Conservation (phyloP, 2,113 vertebrate species). For the Heptranchias perlo region DNA sequence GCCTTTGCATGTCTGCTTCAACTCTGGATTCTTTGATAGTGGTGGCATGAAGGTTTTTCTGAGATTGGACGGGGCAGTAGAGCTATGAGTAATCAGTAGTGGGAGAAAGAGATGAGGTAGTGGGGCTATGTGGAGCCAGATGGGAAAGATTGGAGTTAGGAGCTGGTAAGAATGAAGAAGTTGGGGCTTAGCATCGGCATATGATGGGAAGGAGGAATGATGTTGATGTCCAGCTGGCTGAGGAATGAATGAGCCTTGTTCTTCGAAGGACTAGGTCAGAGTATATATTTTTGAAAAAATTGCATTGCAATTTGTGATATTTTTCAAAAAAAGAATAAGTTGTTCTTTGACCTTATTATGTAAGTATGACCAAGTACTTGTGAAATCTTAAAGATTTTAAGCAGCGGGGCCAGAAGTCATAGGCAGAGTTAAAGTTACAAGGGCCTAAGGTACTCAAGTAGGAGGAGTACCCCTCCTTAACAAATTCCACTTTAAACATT, state of each 20-base stretch:
- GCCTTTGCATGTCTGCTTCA: background rate
- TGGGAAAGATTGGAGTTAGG: background rate
- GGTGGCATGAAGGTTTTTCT: too few relatives aligned
- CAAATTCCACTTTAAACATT: constrained; percentile 7
- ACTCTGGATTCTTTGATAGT: background rate
- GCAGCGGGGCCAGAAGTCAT: background rate
- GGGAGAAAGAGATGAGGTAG: background rate
- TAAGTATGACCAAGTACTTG: background rate
- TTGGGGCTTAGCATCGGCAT: background rate
- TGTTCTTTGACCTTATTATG: background rate
- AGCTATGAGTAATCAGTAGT: background rate
- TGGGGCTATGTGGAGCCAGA: background rate
- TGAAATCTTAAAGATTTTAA: background rate
- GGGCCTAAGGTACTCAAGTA: background rate
- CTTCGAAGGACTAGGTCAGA: background rate
- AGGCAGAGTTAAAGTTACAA: background rate
- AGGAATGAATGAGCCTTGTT: background rate
- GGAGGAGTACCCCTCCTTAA: background rate
- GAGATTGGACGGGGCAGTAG: too few relatives aligned
- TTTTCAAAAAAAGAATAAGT: background rate
- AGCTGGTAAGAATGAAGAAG: background rate
- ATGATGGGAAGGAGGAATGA: background rate
- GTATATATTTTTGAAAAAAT: background rate
- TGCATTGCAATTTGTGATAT: background rate
- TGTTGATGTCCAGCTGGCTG: background rate